Evolutionary conservation across 1,140 invertebrate species (phyloP), one percentile per base, ranked within the genome.

Genomic region (Chrysopa pallens): DNA sequence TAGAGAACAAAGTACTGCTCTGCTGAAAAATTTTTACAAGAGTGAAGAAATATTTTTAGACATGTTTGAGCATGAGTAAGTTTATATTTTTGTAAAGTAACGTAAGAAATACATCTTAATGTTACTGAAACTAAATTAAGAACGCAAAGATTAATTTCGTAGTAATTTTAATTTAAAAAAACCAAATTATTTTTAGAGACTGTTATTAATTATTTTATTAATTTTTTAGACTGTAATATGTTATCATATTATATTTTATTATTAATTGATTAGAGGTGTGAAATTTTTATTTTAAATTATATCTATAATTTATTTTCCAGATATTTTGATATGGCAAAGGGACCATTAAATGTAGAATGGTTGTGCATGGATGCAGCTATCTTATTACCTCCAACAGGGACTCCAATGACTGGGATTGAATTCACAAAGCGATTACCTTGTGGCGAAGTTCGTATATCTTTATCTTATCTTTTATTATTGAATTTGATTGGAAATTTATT

Each of bases 1-100:
- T 6, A 75, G 80, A 46, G 84, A 88, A 52, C 84, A 92, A 55
- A 86, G 87, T 47, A 89, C 86, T 33, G 72, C 81, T 13, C 66
- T 90, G 9, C 69, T 95, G 1, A 72, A 87, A 33, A 92, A 91
- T 67, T 93, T 94, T 58, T 95, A 93, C 60, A 95, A 94, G 76
- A 91, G 85, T 55, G 93, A 98, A 69, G 93, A 98, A 56, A 92
- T 98, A 49, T 98, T 98, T 67, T 65, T 98, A 28, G 94, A 98
- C 59, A 90, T 98, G 75, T 98, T 99, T 65, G 94, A 99, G 66
- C 91, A 97, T 61, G 95, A 99, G 70, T 85, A 72, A 69, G 68
- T 66, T 15, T 45, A 42, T 41, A 43, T 40, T 43, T 39, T 14
- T 33, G 17, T 23, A 23, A 23, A 23, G 17, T 23, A 23, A 23